phyloP scores from a whole-genome alignment of 2,888 invertebrate genomes.

The Zelleria hepariella region DNA sequence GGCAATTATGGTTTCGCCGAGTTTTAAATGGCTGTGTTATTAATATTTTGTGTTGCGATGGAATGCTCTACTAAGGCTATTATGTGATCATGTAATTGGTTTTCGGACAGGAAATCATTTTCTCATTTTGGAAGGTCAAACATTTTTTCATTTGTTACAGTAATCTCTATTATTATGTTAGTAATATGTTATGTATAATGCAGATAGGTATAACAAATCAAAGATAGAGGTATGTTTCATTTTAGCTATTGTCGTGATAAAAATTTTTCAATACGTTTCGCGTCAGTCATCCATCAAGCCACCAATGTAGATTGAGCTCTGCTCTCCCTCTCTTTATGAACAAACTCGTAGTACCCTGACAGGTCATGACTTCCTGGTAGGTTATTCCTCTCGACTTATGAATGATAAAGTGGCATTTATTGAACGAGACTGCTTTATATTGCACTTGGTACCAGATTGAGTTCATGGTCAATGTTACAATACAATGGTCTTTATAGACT shows the following conservation, averaged over 20 bases:
- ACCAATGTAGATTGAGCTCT: slow-evolving; percentile 22
- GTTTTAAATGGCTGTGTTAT: slow-evolving; percentile 52
- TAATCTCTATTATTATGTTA: too few relatives aligned
- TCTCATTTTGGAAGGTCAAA: slow-evolving; percentile 15
- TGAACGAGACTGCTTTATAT: slow-evolving; percentile 33
- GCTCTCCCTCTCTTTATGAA: background rate
- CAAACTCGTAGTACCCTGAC: slow-evolving; percentile 1
- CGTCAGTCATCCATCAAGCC: background rate
- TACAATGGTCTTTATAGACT: background rate
- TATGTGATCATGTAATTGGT: background rate
- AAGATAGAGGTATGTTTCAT: background rate
- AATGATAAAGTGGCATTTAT: slow-evolving; percentile 60
- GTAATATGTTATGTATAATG: too few relatives aligned
- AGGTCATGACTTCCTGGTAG: slow-evolving; percentile 43
- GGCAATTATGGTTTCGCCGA: slow-evolving; percentile 62
- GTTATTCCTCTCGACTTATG: slow-evolving; percentile 34
- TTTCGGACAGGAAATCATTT: slow-evolving; percentile 38
- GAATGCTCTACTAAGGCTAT: slow-evolving; percentile 14
- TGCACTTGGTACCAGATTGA: slow-evolving; percentile 57
- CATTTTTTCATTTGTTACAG: slow-evolving; percentile 5
- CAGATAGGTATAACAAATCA: too few relatives aligned
- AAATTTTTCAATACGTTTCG: background rate
- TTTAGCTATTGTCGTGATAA: background rate
- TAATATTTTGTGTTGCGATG: slow-evolving; percentile 35
- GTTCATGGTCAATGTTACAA: slow-evolving; percentile 50